A percentile compares a stretch with the other conserved stretches of the same genome.
phyloP scores from a whole-genome alignment of 1,140 invertebrate genomes.

The Fopius arisanus region DNA sequence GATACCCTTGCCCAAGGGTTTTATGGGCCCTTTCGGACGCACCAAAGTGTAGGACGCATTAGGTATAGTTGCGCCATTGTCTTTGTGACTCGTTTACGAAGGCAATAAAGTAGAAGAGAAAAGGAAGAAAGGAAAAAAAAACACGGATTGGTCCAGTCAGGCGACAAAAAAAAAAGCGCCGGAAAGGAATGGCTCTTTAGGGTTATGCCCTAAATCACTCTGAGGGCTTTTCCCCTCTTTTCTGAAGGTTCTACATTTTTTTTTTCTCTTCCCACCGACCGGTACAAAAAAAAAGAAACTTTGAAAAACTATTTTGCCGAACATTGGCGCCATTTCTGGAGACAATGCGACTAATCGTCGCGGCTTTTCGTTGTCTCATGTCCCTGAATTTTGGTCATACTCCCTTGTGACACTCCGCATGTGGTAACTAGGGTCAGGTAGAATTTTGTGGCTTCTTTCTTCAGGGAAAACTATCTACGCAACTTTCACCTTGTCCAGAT shows the following conservation, averaged over 20 bases:
- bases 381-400: background rate
- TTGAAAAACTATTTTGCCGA: background rate
- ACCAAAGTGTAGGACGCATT: background rate
- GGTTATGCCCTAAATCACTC: conserved; percentile 5
- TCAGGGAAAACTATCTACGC: background rate
- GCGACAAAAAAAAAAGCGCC: background rate
- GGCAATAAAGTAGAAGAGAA: background rate
- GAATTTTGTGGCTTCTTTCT: background rate
- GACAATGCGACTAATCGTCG: background rate
- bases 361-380: background rate
- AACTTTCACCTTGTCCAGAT: background rate
- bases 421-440: background rate
- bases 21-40: background rate
- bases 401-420: background rate
- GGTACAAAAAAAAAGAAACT: background rate
- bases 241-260: background rate
- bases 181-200: background rate
- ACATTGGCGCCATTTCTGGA: background rate
- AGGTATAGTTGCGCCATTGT: background rate
- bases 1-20: background rate
- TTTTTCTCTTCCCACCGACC: background rate
- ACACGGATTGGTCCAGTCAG: background rate
- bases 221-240: background rate
- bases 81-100: background rate
- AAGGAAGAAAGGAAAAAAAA: background rate